Base-by-base conservation (phyloP, 2,797 vertebrate species). In the Microctenopoma stevenorrisi region DNA sequence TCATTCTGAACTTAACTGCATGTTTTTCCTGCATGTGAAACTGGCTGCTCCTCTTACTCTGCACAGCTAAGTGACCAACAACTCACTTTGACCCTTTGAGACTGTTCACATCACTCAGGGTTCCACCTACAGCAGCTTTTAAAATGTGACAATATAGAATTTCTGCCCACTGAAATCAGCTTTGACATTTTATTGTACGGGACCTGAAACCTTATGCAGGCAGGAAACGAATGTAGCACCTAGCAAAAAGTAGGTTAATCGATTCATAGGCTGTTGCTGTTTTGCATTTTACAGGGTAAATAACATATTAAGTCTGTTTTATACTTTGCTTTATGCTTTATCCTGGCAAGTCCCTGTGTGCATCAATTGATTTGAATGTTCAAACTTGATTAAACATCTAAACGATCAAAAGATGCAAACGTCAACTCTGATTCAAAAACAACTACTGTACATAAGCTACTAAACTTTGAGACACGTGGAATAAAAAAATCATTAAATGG, bases 401-500 rank as follows among this genome's bases (percentile, higher is more conserved):
- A 2, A 38, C 3, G 11, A 38, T 38, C 11, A 12, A 2, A 38
- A 38, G 37, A 12, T 38, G 37, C 37, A 38, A 12, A 11, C 12
- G 11, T 38, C 37, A 12, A 38, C 11, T 38, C 37, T 8, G 9
- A 35, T 35, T 35, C 7, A 35, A 35, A 12, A 38, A 38, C 37
- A 11, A 12, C 11, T 38, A 38, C 37, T 12, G 33, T 38, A 38
- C 37, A 38, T 38, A 12, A 37, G 3, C 3, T 38, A 12, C 12
- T 12, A 38, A 38, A 38, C 11, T 38, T 38, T 57, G 42, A 60
- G 15, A 58, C 13, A 67, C 28, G 12, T 38, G 59, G 87, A 79
- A 82, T 78, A 84, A 54, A 70, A 83, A 84, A 89, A 83, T 90
- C 73, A 81, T 86, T 85, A 85, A 90, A 89, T 86, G 82, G 80